Evolutionary conservation across 2,888 invertebrate species (phyloP), one percentile per base, ranked within the genome.

Genomic region (Chelonus formosanus): DNA sequence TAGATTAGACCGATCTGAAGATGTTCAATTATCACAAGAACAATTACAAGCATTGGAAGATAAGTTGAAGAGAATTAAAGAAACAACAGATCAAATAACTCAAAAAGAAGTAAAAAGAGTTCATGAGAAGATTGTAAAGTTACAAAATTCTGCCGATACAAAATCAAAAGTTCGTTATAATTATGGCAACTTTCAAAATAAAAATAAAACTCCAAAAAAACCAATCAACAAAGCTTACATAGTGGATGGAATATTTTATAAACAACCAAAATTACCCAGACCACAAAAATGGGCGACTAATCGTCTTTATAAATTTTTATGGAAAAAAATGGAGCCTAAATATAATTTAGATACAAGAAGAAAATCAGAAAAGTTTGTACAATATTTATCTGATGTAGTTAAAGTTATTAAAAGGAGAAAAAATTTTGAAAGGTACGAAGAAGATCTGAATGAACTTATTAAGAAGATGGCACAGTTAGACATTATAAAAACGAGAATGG

Each of bases 221-320:
- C 40, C 40, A 40, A 40, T 80, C 2, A 47, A 79, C 47, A 73
- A 71, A 57, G 81, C 80, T n/a, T 81, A 71, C 31, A 58, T 77
- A 3, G 74, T 83, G 1, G 74, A 83, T 61, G 83, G 82, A 0
- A 63, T 72, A n/a, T 62, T 74, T 8, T 83, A 81, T 65, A 82
- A 76, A 60, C 69, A 64, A 10, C 78, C 80, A 0, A 76, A 66
- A 36, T 71, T 83, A 2, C 71, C 73, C 0, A 72, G 76, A 5
- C 83, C 83, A 0, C 75, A 75, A 4, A 10, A 58, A 0, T 84
- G 83, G 83, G 78, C 63, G 1, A 84, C 82, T 0, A 65, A 79
- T 67, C 73, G 72, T 7, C 71, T 84, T 3, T 84, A 84, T 47
- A 72, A 71, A 6, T 67, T 74, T 52, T 65, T 84, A 3, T 79